Evolutionary conservation across 1,140 invertebrate genomes (phyloP).

Genomic region (Colletes latitarsis): DNA sequence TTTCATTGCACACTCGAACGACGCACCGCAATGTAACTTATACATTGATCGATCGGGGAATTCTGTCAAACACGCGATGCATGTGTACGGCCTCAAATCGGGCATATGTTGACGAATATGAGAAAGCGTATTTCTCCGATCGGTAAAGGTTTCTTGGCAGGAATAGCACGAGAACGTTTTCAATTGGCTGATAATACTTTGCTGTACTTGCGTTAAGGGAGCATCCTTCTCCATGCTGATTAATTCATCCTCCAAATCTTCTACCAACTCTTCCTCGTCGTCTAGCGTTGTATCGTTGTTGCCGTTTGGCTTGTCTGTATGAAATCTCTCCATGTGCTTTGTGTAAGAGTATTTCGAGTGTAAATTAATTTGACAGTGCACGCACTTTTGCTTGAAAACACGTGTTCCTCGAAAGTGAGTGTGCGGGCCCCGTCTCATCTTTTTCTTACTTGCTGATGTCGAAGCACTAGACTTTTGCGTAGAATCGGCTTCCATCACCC

Average conservation of each 20-base stretch:
- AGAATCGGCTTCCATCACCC: slow-evolving; percentile 75
- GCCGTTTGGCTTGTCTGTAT: slow-evolving; percentile 50
- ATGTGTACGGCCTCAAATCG: slow-evolving; percentile 75
- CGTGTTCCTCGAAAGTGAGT: slow-evolving; percentile 73
- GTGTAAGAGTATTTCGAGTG: slow-evolving; percentile 74
- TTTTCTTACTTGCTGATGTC: slow-evolving; percentile 46
- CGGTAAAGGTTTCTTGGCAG: slow-evolving; percentile 71
- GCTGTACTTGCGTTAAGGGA: slow-evolving; percentile 74
- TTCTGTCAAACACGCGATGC: slow-evolving; percentile 77
- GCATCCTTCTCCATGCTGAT: slow-evolving; percentile 70
- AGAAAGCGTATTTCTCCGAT: slow-evolving; percentile 74
- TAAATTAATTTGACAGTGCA: slow-evolving; percentile 73
- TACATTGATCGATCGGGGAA: slow-evolving; percentile 76
- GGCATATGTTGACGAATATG: slow-evolving; percentile 79
- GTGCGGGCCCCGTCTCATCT: slow-evolving; percentile 65
- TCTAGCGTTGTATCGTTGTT: slow-evolving; percentile 35
- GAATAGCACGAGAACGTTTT: slow-evolving; percentile 78
- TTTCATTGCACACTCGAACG: slow-evolving; percentile 79
- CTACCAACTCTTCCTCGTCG: slow-evolving; percentile 62
- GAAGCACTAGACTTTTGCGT: slow-evolving; percentile 67
- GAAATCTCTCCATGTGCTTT: slow-evolving; percentile 76
- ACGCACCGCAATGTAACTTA: slow-evolving; percentile 75
- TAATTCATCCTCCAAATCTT: slow-evolving; percentile 71
- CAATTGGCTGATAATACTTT: slow-evolving; percentile 77
- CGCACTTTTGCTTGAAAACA: slow-evolving; percentile 74